Evolutionary conservation across 2,113 vertebrate genomes (phyloP).

Genomic region (Chauna torquata): DNA sequence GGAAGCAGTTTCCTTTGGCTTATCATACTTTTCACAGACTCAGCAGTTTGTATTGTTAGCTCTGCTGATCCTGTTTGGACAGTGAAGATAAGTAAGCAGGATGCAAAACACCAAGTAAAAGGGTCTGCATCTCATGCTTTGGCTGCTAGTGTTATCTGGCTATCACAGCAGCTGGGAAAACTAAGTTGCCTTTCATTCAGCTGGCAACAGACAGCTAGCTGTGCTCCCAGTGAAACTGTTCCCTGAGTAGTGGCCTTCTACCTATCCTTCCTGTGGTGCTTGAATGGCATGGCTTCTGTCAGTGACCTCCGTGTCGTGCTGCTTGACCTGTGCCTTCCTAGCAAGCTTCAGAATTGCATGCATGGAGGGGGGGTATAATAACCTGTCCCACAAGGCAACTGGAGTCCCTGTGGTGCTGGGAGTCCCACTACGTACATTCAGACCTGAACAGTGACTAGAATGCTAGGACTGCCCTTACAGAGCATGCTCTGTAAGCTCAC

Average conservation of each 20-base stretch:
- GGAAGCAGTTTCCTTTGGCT: conserved; percentile 49
- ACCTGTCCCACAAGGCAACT: neutral
- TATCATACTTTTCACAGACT: conserved; percentile 48
- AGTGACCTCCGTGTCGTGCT: neutral
- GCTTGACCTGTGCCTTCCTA: neutral
- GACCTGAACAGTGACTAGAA: neutral
- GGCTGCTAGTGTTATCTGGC: neutral
- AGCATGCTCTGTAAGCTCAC: neutral
- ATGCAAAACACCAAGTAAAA: neutral
- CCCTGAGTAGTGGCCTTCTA: neutral
- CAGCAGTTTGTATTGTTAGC: conserved; percentile 66
- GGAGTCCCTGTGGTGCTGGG: neutral
- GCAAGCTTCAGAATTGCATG: neutral
- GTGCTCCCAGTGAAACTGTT: neutral
- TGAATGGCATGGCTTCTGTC: neutral
- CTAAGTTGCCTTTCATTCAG: neutral
- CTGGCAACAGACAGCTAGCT: neutral
- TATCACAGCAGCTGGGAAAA: neutral
- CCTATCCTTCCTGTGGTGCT: neutral
- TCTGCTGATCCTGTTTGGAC: conserved; percentile 54
- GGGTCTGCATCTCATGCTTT: neutral
- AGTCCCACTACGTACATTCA: neutral
- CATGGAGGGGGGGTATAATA: neutral
- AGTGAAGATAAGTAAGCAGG: conserved; percentile 38
- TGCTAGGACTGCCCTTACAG: neutral